Evolutionary conservation across 2,113 vertebrate genomes (phyloP).

Genomic region (Alexandromys fortis): DNA sequence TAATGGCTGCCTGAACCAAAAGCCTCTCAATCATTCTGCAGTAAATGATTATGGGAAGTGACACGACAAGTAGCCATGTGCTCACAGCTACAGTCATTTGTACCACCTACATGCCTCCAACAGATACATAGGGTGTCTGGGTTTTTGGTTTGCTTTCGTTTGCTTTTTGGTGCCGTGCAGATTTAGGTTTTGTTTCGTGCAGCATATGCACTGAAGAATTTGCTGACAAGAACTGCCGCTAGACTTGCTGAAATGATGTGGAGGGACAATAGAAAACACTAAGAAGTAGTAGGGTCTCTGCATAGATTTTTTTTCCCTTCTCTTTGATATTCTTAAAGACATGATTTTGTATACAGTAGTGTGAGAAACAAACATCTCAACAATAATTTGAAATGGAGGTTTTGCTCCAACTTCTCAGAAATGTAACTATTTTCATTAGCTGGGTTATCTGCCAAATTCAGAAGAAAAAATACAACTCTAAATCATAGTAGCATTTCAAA

Average conservation of each 20-base stretch:
- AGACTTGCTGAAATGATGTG: constrained; percentile 44
- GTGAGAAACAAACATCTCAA: constrained; percentile 50
- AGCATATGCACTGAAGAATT: constrained; percentile 72
- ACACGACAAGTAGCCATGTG: constrained; percentile 64
- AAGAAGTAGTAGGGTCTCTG: constrained; percentile 46
- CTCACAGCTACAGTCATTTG: constrained; percentile 62
- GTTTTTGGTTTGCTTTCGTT: constrained; percentile 72
- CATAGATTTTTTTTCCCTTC: neutral
- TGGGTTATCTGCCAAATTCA: constrained; percentile 60
- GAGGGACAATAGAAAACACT: constrained; percentile 77
- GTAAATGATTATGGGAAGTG: constrained; percentile 79
- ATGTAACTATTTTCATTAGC: constrained; percentile 61
- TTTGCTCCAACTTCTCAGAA: constrained; percentile 43
- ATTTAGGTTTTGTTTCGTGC: constrained; percentile 75
- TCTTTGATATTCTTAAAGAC: constrained; percentile 5
- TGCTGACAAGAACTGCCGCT: constrained; percentile 52
- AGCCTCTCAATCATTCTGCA: constrained; percentile 69
- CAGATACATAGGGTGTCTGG: constrained; percentile 82
- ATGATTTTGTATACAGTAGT: neutral
- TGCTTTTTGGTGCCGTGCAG: constrained; percentile 79
- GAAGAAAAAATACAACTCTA: constrained; percentile 26
- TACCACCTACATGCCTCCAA: constrained; percentile 75
- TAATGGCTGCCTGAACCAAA: constrained; percentile 49
- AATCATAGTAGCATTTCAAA: constrained; percentile 12
- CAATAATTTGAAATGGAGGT: constrained; percentile 33